phyloP scores from a whole-genome alignment of 2,113 vertebrate species.

The Aldabrachelys gigantea region DNA sequence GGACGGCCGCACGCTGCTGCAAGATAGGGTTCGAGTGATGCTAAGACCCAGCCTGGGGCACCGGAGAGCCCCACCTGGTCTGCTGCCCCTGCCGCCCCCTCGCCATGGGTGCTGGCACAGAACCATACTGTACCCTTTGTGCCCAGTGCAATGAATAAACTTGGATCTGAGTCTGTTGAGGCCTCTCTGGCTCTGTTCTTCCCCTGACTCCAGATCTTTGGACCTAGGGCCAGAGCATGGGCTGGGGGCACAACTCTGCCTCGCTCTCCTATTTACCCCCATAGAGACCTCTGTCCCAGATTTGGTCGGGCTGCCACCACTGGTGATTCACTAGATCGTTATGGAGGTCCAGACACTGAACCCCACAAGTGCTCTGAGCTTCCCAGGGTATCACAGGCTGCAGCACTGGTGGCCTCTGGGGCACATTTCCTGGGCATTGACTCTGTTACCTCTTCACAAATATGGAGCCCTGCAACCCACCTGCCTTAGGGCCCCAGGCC shows the following conservation, averaged over 20 bases:
- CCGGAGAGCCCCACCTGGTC: neutral
- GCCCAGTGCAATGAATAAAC: neutral
- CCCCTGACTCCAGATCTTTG: neutral
- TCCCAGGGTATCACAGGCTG: neutral
- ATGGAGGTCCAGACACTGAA: neutral
- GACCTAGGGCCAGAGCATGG: too few species aligned
- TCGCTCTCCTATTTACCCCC: neutral
- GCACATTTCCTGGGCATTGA: neutral
- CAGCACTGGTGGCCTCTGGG: too few species aligned
- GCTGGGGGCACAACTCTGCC: neutral
- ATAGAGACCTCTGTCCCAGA: neutral
- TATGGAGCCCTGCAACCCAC: too few species aligned
- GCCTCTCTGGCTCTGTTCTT: neutral
- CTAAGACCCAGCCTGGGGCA: neutral
- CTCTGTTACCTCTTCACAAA: neutral
- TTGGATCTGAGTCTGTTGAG: neutral
- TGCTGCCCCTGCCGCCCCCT: neutral
- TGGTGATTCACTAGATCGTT: neutral
- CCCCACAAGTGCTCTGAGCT: neutral
- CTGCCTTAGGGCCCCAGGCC: too few species aligned
- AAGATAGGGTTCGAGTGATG: rapidly evolving
- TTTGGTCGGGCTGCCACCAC: neutral
- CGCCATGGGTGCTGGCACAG: neutral
- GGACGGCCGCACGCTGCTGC: slow-evolving; percentile 51
- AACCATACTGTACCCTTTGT: neutral